Conservation (phyloP, 92 coral and sea anemone genomes). For the Porites cylindrica region DNA sequence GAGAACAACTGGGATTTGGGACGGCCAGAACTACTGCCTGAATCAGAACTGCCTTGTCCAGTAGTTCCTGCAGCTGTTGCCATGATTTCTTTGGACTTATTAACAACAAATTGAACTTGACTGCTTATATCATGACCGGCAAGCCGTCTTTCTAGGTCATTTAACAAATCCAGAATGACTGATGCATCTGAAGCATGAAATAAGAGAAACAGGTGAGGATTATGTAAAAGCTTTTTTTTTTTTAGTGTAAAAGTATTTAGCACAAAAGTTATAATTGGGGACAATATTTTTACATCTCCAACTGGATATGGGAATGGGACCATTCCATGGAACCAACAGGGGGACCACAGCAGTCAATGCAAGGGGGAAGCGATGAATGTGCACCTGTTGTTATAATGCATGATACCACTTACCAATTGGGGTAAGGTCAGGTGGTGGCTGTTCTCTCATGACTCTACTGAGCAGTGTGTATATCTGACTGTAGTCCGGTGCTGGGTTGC, state of each 20-base stretch:
- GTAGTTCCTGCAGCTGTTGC: conserved; percentile 19
- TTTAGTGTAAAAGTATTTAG: too few relatives aligned
- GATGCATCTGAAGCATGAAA: conserved; percentile 71
- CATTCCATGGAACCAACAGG: too few relatives aligned
- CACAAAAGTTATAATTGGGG: too few relatives aligned
- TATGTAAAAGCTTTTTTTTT: too few relatives aligned
- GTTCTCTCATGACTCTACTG: conserved; percentile 83
- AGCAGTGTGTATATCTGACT: conserved; percentile 83
- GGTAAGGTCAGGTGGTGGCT: conserved; percentile 66
- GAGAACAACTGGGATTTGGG: conserved; percentile 69
- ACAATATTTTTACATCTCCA: too few relatives aligned
- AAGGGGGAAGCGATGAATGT: too few relatives aligned
- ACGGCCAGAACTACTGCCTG: conserved; percentile 2
- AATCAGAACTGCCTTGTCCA: conserved; percentile 7
- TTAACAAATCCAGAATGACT: conserved; percentile 70
- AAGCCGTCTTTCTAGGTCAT: conserved; percentile 66
- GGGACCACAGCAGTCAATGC: too few relatives aligned
- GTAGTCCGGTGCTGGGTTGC: conserved; percentile 73
- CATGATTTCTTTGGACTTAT: conserved; percentile 49
- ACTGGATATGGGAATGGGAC: too few relatives aligned
- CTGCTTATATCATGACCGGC: conserved; percentile 44
- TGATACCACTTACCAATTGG: conserved; percentile 81
- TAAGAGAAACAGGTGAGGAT: not conserved
- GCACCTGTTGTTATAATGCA: not conserved
- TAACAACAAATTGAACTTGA: conserved; percentile 70